Evolutionary conservation across 2,888 invertebrate species (phyloP).

Genomic region (Morpho achilles): DNA sequence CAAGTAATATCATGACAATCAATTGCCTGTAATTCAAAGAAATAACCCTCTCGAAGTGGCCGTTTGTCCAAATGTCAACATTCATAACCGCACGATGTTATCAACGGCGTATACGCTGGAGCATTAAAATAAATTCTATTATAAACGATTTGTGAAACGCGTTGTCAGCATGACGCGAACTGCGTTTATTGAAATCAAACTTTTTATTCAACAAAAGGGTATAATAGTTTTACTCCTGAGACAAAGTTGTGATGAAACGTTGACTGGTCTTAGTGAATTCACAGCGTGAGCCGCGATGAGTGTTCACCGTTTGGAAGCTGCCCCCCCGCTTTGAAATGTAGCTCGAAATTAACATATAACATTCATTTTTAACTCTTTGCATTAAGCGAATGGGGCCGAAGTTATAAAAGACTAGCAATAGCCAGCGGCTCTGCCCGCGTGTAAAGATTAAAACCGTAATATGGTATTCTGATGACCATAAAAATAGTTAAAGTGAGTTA

Average conservation of each 20-base stretch:
- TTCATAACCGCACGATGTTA: slow-evolving; percentile 62
- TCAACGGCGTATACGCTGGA: slow-evolving; percentile 49
- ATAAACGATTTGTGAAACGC: slow-evolving; percentile 71
- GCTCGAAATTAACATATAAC: slow-evolving; percentile 34
- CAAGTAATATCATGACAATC: slow-evolving; percentile 51
- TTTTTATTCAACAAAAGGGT: slow-evolving; percentile 47
- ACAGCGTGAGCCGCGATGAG: slow-evolving; percentile 58
- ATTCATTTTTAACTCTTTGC: slow-evolving; percentile 60
- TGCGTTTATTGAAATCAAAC: slow-evolving; percentile 48
- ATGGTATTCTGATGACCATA: no score
- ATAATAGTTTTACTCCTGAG: slow-evolving; percentile 61
- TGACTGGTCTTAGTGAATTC: slow-evolving; percentile 43
- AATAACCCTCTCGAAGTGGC: slow-evolving; percentile 49
- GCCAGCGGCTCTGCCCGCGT: no score
- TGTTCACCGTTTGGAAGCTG: slow-evolving; percentile 67
- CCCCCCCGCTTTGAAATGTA: slow-evolving; percentile 45
- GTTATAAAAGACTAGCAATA: slow-evolving; percentile 29
- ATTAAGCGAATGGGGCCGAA: slow-evolving; percentile 34
- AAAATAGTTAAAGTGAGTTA: no score
- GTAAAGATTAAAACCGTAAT: no score
- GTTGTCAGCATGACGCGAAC: slow-evolving; percentile 73
- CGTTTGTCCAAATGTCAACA: slow-evolving; percentile 57
- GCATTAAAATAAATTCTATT: slow-evolving; percentile 58
- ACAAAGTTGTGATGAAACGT: slow-evolving; percentile 67
- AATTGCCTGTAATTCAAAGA: slow-evolving; percentile 55